Conservation (phyloP, 2,888 invertebrate genomes). For the Caenorhabditis virilis region DNA sequence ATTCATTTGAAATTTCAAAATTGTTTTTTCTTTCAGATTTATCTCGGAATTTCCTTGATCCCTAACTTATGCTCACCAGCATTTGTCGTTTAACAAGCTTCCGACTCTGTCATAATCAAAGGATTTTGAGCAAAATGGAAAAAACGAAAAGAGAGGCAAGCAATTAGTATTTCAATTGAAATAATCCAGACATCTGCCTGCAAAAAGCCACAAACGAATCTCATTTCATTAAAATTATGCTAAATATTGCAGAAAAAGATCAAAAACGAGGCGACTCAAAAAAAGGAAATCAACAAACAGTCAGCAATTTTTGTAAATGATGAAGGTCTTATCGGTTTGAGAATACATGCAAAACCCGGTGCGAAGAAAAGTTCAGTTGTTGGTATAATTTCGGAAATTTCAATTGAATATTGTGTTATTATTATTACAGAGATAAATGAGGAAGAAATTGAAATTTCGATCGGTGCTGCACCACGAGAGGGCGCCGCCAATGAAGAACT, state of each 20-base stretch:
- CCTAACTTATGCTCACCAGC: too few relatives aligned
- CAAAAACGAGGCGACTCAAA: background rate
- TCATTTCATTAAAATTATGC: too few relatives aligned
- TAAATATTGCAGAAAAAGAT: conserved; percentile 6
- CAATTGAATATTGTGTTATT: conserved; percentile 71
- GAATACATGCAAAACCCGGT: conserved; percentile 79
- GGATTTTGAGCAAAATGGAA: conserved; percentile 13
- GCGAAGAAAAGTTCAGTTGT: conserved; percentile 78
- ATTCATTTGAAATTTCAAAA: too few relatives aligned
- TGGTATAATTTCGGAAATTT: conserved; percentile 69
- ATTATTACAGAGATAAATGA: conserved; percentile 50
- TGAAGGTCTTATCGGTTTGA: conserved; percentile 75
- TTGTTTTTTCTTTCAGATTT: too few relatives aligned
- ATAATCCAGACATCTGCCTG: background rate
- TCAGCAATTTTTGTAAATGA: conserved; percentile 33
- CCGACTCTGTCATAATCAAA: too few relatives aligned
- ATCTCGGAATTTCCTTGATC: too few relatives aligned
- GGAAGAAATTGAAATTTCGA: conserved; percentile 78
- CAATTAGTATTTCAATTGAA: background rate
- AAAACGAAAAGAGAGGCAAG: conserved; percentile 24
- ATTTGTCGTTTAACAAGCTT: too few relatives aligned
- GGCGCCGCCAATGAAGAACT: conserved; percentile 82
- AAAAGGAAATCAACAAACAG: background rate
- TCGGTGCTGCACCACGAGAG: conserved; percentile 81
- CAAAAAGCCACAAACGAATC: conserved; percentile 11